Percentiles rank a stretch among this genome's conserved stretches.
phyloP scores from a whole-genome alignment of 2,888 invertebrate genomes.

The Euplexia lucipara region DNA sequence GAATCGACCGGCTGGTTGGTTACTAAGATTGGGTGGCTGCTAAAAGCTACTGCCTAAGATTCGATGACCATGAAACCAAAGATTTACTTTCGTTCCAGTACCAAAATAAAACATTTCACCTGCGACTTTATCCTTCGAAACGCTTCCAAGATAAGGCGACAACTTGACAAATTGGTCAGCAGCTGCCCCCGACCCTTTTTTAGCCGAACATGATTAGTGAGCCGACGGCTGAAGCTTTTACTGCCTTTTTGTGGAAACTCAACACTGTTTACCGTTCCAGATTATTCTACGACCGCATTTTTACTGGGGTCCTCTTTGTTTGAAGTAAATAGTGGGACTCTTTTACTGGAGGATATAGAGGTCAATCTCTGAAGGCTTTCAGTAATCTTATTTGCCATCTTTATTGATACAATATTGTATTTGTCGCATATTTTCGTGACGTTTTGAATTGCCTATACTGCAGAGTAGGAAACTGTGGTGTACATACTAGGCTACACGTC shows the following conservation, averaged over 20 bases:
- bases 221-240: constrained; percentile 41
- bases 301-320: constrained; percentile 30
- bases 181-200: constrained; percentile 48
- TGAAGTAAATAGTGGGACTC: constrained; percentile 13
- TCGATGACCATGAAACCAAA: neutral
- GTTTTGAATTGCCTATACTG: neutral
- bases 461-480: no score
- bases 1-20: no score
- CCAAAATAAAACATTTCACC: constrained; percentile 32
- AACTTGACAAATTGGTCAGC: constrained; percentile 61
- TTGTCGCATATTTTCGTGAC: constrained; percentile 1
- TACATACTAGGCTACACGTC: no score
- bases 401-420: constrained; percentile 13
- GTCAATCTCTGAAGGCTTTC: constrained; percentile 15
- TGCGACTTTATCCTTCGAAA: constrained; percentile 35
- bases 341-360: constrained; percentile 12
- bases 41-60: no score
- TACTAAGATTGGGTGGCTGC: no score
- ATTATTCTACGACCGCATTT: constrained; percentile 41
- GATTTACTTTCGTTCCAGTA: neutral
- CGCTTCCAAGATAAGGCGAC: constrained; percentile 56
- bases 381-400: constrained; percentile 20
- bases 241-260: constrained; percentile 45
- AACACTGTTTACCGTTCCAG: constrained; percentile 49
- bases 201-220: constrained; percentile 57